phyloP scores from a whole-genome alignment of 2,888 invertebrate genomes.

The Brachynemurus nebulosus region DNA sequence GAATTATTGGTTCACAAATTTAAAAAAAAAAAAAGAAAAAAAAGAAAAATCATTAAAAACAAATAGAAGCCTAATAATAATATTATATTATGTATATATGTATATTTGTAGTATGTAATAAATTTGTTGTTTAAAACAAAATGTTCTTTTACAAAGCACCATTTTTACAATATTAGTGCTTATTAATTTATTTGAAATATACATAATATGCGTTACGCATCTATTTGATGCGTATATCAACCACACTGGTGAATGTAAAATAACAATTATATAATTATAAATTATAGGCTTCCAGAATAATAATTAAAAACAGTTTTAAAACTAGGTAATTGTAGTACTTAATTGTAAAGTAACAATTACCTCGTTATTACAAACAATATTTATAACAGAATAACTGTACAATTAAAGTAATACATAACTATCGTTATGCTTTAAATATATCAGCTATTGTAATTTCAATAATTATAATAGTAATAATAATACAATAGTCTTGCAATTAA shows the following conservation, averaged over 20 bases:
- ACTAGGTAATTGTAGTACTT: neutral
- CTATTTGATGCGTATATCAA: too few relatives aligned
- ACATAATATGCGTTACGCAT: too few relatives aligned
- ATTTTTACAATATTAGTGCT: too few relatives aligned
- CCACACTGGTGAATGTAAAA: too few relatives aligned
- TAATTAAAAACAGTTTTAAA: constrained; percentile 6
- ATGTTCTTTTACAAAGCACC: too few relatives aligned
- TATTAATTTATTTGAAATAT: too few relatives aligned
- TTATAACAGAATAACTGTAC: constrained; percentile 7
- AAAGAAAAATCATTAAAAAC: constrained; percentile 1
- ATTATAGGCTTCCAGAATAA: constrained; percentile 2
- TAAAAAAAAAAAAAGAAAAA: neutral
- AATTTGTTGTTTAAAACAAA: too few relatives aligned
- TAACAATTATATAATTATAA: constrained; percentile 1
- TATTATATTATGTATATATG: neutral
- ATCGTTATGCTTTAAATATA: constrained; percentile 5
- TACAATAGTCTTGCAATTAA: constrained; percentile 5
- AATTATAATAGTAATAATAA: constrained; percentile 1
- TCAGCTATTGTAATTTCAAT: constrained; percentile 6
- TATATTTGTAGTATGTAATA: neutral
- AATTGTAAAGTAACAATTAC: too few relatives aligned
- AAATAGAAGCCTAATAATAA: constrained; percentile 5
- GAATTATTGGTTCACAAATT: constrained; percentile 1
- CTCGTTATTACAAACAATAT: constrained; percentile 3
- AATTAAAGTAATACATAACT: constrained; percentile 2